Evolutionary conservation across 2,888 invertebrate species (phyloP), one percentile per base, ranked within the genome.

Genomic region (Thymelicus lineola): DNA sequence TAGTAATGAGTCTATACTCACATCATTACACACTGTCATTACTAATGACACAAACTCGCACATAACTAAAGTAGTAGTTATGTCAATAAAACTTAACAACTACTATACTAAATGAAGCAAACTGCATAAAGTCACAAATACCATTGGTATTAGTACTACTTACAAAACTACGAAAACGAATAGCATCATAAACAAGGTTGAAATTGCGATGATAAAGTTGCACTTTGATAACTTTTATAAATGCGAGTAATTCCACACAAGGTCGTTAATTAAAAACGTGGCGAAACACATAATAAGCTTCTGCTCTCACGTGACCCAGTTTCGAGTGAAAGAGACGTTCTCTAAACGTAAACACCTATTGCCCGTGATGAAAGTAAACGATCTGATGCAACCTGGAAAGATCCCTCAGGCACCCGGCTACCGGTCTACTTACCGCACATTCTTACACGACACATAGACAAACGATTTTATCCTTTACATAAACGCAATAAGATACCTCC

Each of bases 401-500:
- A 72, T 73, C 74, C 73, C 71, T 45, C 61, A 71, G 74, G 74
- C 74, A 66, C 53, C 57, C 68, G 70, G 71, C 72, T 73, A 67
- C 73, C 38, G 50, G 45, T 50, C 63, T 48, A 58, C 58, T 35
- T 36, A 28, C 36, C 50, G 57, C 42, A 45, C 71, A 71, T 64
- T 62, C 60, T 45, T 55, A 58, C n/a, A 53, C 46, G 63, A 57
- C 60, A 42, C 46, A 9, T 12, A n/a, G 46, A 46, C 64, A 73
- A 20, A 58, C 77, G 73, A 83, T 78, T 82, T 71, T 76, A 67
- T 76, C 76, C 81, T 75, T 77, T 84, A 80, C 66, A 17, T 36
- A 75, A 14, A 72, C 65, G 76, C 55, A 71, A 78, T 82, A 83
- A 81, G 78, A 78, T 66, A 73, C 68, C 75, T 71, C 71, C 66